A percentile compares a stretch with the other conserved stretches of the same genome.
phyloP scores from a whole-genome alignment of 2,797 vertebrate species.

The Peromyscus nudipes region DNA sequence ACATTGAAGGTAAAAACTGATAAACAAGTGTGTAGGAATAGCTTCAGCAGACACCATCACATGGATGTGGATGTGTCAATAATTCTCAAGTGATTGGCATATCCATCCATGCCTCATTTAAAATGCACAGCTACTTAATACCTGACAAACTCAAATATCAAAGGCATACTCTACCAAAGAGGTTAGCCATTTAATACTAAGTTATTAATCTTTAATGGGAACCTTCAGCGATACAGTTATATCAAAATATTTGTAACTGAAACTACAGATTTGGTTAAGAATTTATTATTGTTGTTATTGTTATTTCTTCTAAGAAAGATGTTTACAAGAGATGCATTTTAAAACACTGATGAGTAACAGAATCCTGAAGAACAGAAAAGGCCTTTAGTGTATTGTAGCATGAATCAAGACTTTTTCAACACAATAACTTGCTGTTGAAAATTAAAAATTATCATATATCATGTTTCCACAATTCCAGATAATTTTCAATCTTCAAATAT shows the following conservation, averaged over 20 bases:
- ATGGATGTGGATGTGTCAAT: constrained; percentile 87
- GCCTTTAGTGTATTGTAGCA: constrained; percentile 49
- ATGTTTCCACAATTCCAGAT: constrained; percentile 70
- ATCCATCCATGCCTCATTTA: constrained; percentile 86
- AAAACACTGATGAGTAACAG: constrained; percentile 71
- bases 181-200: constrained; percentile 83
- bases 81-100: constrained; percentile 86
- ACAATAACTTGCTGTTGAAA: constrained; percentile 72
- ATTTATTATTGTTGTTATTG: constrained; percentile 86
- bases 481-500: constrained; percentile 67
- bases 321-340: constrained; percentile 75
- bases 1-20: constrained; percentile 84
- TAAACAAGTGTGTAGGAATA: constrained; percentile 82
- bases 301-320: constrained; percentile 79
- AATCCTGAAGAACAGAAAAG: constrained; percentile 65
- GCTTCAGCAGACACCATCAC: constrained; percentile 84
- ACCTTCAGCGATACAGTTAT: constrained; percentile 83
- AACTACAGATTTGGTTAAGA: constrained; percentile 77
- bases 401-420: constrained; percentile 49
- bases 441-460: constrained; percentile 68
- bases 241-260: constrained; percentile 80
- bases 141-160: constrained; percentile 79
- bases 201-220: constrained; percentile 86
- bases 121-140: constrained; percentile 87
- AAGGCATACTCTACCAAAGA: constrained; percentile 75